phyloP scores from a whole-genome alignment of 2,113 vertebrate species.

The Capricornis sumatraensis region DNA sequence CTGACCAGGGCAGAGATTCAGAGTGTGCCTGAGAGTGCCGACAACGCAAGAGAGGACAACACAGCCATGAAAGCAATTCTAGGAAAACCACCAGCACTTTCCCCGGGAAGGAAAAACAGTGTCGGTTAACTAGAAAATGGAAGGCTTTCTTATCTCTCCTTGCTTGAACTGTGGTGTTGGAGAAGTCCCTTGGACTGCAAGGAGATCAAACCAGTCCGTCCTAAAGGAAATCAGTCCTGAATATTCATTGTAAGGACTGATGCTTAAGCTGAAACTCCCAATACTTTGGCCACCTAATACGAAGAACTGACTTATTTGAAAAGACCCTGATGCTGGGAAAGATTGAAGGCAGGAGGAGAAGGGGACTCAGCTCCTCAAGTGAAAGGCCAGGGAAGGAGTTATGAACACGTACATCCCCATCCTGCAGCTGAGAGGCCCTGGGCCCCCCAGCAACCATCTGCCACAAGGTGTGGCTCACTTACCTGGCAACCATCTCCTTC shows the following conservation, averaged over 20 bases:
- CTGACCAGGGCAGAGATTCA: no score
- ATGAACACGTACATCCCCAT: background rate
- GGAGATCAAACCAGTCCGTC: background rate
- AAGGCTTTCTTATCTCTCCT: background rate
- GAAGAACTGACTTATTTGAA: background rate
- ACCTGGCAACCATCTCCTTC: background rate
- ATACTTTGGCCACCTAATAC: background rate
- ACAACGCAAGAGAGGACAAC: accelerated
- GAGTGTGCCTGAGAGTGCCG: background rate
- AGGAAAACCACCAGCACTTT: background rate
- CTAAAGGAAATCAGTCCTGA: background rate
- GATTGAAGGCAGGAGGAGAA: background rate
- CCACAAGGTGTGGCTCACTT: background rate
- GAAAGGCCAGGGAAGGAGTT: background rate
- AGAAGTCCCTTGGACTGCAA: background rate
- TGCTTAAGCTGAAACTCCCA: background rate
- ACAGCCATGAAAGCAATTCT: background rate
- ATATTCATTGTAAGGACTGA: background rate
- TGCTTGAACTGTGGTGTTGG: background rate
- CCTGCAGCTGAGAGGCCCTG: background rate
- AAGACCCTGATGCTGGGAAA: background rate
- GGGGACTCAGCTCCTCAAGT: background rate
- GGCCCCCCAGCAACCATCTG: background rate
- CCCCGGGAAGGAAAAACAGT: background rate
- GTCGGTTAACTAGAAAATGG: background rate